Evolutionary conservation across 1,140 invertebrate species (phyloP).

Genomic region (Manduca sexta): DNA sequence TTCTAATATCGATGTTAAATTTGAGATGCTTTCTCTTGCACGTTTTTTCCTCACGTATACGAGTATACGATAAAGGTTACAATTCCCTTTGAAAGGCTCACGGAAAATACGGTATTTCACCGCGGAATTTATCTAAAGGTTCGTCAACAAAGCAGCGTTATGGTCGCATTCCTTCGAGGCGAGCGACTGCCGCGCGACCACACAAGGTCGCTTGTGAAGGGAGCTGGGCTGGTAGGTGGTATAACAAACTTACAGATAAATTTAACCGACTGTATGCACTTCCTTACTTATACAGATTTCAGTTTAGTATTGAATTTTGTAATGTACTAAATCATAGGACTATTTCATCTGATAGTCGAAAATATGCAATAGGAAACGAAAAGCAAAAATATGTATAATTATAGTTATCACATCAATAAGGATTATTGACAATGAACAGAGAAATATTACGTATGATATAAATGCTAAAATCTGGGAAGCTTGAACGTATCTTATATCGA

Average conservation of each 20-base stretch:
- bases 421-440: too few species aligned
- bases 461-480: too few species aligned
- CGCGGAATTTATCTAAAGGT: conserved; percentile 23
- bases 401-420: too few species aligned
- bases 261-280: conserved; percentile 6
- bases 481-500: too few species aligned
- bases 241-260: background rate
- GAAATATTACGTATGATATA: too few species aligned
- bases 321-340: too few species aligned
- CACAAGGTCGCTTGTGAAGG: conserved; percentile 62
- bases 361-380: too few species aligned
- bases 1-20: too few species aligned
- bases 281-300: conserved; percentile 10
- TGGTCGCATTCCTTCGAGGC: conserved; percentile 54
- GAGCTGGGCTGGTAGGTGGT: conserved; percentile 7
- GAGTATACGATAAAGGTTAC: background rate
- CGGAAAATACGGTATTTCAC: conserved; percentile 10
- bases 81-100: background rate
- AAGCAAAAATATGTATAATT: too few species aligned
- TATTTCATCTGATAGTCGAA: too few species aligned
- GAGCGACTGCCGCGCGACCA: conserved; percentile 55
- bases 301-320: background rate
- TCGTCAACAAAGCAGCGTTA: conserved; percentile 52
- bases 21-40: too few species aligned
- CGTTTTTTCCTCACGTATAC: background rate